phyloP scores from a whole-genome alignment of 2,113 vertebrate species.

The Tetrax tetrax region DNA sequence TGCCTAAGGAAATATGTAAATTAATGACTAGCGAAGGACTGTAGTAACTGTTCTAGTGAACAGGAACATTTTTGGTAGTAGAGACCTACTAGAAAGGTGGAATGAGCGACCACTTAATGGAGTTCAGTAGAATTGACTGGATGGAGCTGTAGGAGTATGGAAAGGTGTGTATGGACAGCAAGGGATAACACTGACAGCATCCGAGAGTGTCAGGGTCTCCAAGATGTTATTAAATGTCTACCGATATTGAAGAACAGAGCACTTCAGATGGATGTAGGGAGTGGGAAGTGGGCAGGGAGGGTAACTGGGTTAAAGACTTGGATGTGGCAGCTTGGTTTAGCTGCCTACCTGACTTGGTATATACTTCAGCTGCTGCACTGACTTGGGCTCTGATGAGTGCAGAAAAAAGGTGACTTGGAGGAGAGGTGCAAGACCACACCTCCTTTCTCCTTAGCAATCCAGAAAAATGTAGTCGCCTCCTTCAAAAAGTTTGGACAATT shows the following conservation, averaged over 20 bases:
- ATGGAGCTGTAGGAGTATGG: neutral
- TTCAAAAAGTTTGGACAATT: neutral
- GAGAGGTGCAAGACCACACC: no score
- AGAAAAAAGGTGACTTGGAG: neutral
- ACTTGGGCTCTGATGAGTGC: neutral
- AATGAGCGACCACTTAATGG: neutral
- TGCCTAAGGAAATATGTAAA: neutral
- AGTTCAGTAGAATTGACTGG: neutral
- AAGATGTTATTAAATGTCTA: neutral
- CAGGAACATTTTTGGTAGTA: neutral
- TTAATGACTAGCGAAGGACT: neutral
- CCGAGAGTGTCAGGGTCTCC: neutral
- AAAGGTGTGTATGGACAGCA: neutral
- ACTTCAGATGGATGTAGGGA: no score
- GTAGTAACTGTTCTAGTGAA: neutral
- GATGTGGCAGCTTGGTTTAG: neutral
- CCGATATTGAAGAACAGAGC: neutral
- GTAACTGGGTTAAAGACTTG: neutral
- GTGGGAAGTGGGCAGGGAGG: neutral
- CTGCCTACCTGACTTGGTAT: neutral
- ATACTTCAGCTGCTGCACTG: accelerated
- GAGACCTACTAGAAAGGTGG: neutral
- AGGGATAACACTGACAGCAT: neutral
- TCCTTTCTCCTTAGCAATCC: neutral
- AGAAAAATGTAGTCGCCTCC: neutral